Evolutionary conservation across 2,113 vertebrate genomes (phyloP), one percentile per base, ranked within the genome.

Genomic region (Strix uralensis): DNA sequence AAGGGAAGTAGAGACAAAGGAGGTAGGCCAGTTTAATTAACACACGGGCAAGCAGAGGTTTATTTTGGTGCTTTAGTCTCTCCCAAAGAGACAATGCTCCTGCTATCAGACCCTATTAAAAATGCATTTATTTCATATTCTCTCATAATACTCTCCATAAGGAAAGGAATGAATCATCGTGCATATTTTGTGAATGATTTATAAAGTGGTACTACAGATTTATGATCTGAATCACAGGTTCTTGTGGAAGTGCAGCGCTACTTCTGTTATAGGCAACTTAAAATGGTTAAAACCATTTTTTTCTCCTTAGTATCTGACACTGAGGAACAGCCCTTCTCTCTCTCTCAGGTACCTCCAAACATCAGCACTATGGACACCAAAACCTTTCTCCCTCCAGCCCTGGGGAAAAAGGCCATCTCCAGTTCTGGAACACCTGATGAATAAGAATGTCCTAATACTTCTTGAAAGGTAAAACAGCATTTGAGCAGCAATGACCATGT

Each of bases 141-240:
- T 88, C 36, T 90, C 84, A 57, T 94, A 94, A 92, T 96, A 65
- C 22, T 66, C 77, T 94, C 66, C 42, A 79, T 65, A 87, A 96
- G 70, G 79, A 80, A 92, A 92, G 49, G 32, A 88, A 97, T 95
- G 70, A 93, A 95, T 90, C 81, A 94, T 2, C 2, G 49, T 47
- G 58, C 62, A 46, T 70, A 83, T 95, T 97, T 92, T 91, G 57
- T 93, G 90, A 97, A 96, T 88, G 86, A 97, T 93, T 96, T 96
- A 96, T 95, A 74, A 96, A 92, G 86, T 52, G 36, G 30, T 66
- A 69, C 62, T 85, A 90, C 29, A 87, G 82, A 95, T 92, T 94
- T 89, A 96, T 88, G 66, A 89, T 70, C 73, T 78, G 47, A 69
- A 79, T 86, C 69, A 66, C 46, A 65, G 54, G 46, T 75, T 91